Conservation (phyloP, 2,113 vertebrate genomes). For the Thomomys bottae region DNA sequence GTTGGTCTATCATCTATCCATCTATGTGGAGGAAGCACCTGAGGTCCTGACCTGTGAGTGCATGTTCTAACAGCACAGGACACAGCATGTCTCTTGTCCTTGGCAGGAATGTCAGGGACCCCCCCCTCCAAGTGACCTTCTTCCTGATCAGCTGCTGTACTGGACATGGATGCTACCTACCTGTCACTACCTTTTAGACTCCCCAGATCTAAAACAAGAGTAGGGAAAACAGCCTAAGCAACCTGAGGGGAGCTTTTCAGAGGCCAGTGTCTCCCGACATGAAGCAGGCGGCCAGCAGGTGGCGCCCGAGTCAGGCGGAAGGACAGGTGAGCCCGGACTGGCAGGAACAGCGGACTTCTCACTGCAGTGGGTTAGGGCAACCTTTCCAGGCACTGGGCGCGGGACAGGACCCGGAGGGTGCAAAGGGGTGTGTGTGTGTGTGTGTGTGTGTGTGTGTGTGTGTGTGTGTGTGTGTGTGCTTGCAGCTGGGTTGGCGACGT, state of each 20-base stretch:
- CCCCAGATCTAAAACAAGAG: not conserved
- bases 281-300: constrained; percentile 58
- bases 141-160: not conserved
- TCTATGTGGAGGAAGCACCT: not conserved
- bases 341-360: not conserved
- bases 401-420: not conserved
- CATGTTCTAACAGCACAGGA: too few relatives aligned
- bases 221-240: not conserved
- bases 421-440: too few relatives aligned
- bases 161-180: not conserved
- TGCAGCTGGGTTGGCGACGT: not conserved
- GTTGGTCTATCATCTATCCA: too few relatives aligned
- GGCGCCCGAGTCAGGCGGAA: constrained; percentile 68
- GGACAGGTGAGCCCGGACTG: too few relatives aligned
- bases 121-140: not conserved
- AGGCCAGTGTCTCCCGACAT: not conserved
- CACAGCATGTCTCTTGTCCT: not conserved
- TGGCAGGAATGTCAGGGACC: not conserved
- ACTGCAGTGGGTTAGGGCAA: too few relatives aligned
- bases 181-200: not conserved
- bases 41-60: not conserved
- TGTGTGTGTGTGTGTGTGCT: too few relatives aligned
- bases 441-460: too few relatives aligned
- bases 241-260: not conserved
- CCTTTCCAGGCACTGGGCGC: not conserved